Base-by-base conservation (phyloP, 2,888 invertebrate species). In the Limnephilus auricula region DNA sequence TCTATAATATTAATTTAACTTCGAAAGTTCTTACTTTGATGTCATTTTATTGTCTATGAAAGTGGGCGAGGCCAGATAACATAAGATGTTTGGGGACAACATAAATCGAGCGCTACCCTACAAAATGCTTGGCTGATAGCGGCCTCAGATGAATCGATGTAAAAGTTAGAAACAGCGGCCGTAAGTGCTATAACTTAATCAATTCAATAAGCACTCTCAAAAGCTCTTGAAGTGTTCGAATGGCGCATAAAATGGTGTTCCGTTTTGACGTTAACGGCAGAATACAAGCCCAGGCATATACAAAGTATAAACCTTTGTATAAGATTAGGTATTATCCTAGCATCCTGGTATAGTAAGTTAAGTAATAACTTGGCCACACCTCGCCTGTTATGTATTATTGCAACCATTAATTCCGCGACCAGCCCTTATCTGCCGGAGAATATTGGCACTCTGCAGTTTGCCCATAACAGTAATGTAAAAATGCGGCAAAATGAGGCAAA, bases 381-480 rank as follows among this genome's bases (percentile, higher is more conserved):
- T 45, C 37, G 37, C 79, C 79, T 25, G 25, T 65, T 65, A 65
- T 9, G 65, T 65, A n/a, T 65, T 65, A 65, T 25, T 91, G 91
- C 90, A 85, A n/a, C 79, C 91, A 89, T 89, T 86, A 89, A 89
- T 50, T 89, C 89, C 37, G 65, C 89, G 84, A 85, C 40, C 83
- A 50, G 91, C 79, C 84, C 80, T 91, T 40, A 84, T 79, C 91
- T 79, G 34, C 30, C 31, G 40, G 88, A 79, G 86, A 89, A 85
- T n/a, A n/a, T 86, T 86, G 45, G 85, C 82, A 79, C 86, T 91
- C 91, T 91, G 91, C 91, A 90, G 78, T 90, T 90, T 82, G 78
- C 78, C 90, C 50, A 92, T 92, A 92, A 91, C 45, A 78, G 34
- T 93, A 93, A 93, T 93, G 92, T 92, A 91, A 93, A 91, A 92